A percentile compares a stretch with the other conserved stretches of the same genome.
phyloP scores from a whole-genome alignment of 64 coral and sea anemone species.

The Porites australiensis region DNA sequence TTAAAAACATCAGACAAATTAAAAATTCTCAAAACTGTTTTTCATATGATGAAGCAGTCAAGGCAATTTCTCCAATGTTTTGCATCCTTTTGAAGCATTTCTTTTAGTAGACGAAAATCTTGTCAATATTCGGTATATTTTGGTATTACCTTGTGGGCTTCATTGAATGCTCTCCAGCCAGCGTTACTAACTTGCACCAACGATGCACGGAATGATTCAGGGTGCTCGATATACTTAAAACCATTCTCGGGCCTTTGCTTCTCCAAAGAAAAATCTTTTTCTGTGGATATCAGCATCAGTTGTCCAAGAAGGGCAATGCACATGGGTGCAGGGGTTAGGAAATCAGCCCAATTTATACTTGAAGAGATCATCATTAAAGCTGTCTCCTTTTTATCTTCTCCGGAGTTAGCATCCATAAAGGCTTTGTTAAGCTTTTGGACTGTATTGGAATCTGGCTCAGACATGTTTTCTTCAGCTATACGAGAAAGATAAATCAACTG shows the following conservation, averaged over 20 bases:
- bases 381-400: conserved; percentile 8
- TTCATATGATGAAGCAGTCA: no score
- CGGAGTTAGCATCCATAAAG: background rate
- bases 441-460: background rate
- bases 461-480: no score
- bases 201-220: conserved; percentile 40
- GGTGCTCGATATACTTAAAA: conserved; percentile 15
- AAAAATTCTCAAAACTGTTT: no score
- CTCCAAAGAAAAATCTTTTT: conserved; percentile 33
- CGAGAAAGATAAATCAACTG: no score
- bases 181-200: conserved; percentile 14
- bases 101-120: no score
- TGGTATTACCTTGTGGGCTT: conserved; percentile 36
- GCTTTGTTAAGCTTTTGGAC: conserved; percentile 5
- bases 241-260: background rate
- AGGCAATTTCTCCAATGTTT: no score
- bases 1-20: no score
- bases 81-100: no score
- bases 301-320: conserved; percentile 27
- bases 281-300: conserved; percentile 1
- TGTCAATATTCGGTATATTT: no score
- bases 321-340: conserved; percentile 27
- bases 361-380: conserved; percentile 25
- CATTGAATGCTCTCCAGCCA: conserved; percentile 36
- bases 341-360: conserved; percentile 11